Conservation (phyloP, 2,113 vertebrate genomes). For the Chiloscyllium plagiosum region DNA sequence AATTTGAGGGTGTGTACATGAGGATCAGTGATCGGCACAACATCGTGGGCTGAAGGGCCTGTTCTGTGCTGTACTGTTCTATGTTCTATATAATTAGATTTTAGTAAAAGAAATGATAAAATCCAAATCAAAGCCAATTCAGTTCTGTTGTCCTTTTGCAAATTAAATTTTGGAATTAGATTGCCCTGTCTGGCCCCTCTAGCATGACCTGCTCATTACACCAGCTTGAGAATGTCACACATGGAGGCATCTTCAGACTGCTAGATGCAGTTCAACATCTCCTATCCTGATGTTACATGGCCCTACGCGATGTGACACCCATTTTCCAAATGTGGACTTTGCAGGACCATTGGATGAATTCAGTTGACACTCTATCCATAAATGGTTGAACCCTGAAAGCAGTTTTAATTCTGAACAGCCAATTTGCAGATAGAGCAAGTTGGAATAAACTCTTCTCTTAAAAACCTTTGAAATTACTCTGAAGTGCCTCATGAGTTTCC, state of each 20-base stretch:
- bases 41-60: too few species aligned
- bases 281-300: too few species aligned
- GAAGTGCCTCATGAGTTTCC: neutral
- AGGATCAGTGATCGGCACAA: too few species aligned
- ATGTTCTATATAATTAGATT: neutral
- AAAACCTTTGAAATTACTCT: neutral
- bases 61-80: too few species aligned
- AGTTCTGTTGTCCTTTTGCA: too few species aligned
- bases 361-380: neutral
- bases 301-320: neutral
- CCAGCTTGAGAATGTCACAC: too few species aligned
- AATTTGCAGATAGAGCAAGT: neutral
- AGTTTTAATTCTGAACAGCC: neutral
- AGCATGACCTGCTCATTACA: too few species aligned
- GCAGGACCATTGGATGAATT: neutral
- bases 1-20: too few species aligned
- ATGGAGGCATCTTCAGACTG: too few species aligned
- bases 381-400: neutral
- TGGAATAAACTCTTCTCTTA: neutral
- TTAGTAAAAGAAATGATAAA: neutral
- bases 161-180: too few species aligned
- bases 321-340: neutral
- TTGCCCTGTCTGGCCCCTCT: too few species aligned
- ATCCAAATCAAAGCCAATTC: neutral
- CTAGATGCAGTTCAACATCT: too few species aligned